Base-by-base conservation (phyloP, 2,888 invertebrate genomes). In the Diadromus collaris region DNA sequence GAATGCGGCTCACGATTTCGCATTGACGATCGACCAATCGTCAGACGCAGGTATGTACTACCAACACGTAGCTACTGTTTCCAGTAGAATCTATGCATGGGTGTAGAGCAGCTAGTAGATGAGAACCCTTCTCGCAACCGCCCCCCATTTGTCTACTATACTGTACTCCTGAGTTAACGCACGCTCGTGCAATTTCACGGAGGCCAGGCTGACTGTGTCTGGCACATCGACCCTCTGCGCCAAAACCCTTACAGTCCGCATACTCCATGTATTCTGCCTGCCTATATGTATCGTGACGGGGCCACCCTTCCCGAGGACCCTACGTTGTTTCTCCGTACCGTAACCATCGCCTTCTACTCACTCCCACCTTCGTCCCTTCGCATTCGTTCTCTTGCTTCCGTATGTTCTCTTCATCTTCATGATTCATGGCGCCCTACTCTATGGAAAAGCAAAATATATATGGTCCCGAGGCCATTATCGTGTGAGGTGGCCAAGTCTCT, bases 1-100 rank as follows among this genome's bases (percentile, higher is more conserved):
- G 63, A 76, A 76, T 70, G 38, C 76, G 5, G 29, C 63, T 69
- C 76, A 76, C 69, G 76, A 76, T 76, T 69, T 60, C 74, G 67
- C 58, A 41, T 61, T 67, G 10, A 68, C 76, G 46, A 56, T 69
- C 76, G 76, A 70, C 69, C 63, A 76, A 69, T 76, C 69, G 76
- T 64, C 63, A 64, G 61, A 48, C 46, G 56, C 44, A 29, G 56
- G 19, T n/a, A 60, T 32, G 32, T 63, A 27, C n/a, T n/a, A n/a
- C n/a, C n/a, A n/a, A n/a, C 51, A 56, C 27, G 56, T 67, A 51
- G 10, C 6, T 24, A 41, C 34, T 24, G 9, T 6, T 24, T 32
- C 10, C 58, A n/a, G 16, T n/a, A 54, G 54, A 64, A 64, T 63
- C 56, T n/a, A 54, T 64, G 21, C 29, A 48, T 27, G 19, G 54